Conservation (phyloP, 2,797 vertebrate species). For the Chaetophractus vellerosus region DNA sequence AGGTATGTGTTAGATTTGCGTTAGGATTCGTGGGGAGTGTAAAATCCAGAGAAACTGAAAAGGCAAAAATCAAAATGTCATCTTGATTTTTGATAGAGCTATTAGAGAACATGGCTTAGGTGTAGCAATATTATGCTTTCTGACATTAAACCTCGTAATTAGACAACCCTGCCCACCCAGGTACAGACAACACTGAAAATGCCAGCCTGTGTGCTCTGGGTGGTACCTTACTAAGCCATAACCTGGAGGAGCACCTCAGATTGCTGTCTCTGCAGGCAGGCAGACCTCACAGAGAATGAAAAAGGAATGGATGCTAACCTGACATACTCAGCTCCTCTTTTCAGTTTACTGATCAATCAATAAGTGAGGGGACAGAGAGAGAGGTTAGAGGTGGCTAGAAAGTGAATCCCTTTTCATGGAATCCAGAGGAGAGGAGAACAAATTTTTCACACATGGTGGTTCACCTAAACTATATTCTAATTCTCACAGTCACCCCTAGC, state of each 20-base stretch:
- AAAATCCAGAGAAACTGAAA: background rate
- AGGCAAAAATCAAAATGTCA: background rate
- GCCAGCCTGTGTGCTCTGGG: background rate
- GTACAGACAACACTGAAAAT: background rate
- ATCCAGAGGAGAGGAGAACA: background rate
- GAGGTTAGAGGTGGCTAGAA: background rate
- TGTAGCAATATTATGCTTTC: background rate
- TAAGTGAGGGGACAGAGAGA: background rate
- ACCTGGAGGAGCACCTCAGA: background rate
- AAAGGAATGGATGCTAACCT: background rate
- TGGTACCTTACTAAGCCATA: background rate
- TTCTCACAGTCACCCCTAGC: background rate
- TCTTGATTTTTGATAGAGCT: conserved; percentile 9
- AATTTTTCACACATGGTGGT: background rate
- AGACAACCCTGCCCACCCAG: background rate
- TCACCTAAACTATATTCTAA: background rate
- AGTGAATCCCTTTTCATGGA: background rate
- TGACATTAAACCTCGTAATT: background rate
- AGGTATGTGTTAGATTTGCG: background rate
- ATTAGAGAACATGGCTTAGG: background rate
- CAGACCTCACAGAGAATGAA: background rate
- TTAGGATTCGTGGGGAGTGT: background rate
- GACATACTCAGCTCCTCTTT: background rate
- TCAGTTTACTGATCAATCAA: background rate
- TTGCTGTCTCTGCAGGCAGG: background rate